A percentile compares a stretch with the other conserved stretches of the same genome.
Evolutionary conservation across 2,888 invertebrate species (phyloP).

Genomic region (Allygus modestus): DNA sequence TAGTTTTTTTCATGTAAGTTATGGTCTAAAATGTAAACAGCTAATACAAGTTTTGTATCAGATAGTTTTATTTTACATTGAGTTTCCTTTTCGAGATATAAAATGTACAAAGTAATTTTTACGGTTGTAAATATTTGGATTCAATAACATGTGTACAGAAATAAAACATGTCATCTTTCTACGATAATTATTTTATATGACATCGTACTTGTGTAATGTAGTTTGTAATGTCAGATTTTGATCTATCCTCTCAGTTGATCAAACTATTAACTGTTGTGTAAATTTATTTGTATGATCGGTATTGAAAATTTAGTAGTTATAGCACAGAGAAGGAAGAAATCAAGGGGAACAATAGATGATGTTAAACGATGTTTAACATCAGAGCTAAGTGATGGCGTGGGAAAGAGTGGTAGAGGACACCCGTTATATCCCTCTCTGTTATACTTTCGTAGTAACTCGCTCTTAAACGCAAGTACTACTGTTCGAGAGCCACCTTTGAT

Average conservation of each 20-base stretch:
- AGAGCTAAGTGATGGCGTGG: not conserved
- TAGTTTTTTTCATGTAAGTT: not conserved
- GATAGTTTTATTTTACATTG: not conserved
- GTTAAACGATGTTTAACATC: not conserved
- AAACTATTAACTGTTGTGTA: slow-evolving; percentile 4
- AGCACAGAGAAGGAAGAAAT: not conserved
- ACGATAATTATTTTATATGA: slow-evolving; percentile 34
- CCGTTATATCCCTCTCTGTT: too few species aligned
- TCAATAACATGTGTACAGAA: slow-evolving; percentile 17
- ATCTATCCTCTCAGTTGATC: slow-evolving; percentile 10
- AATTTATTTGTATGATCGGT: not conserved
- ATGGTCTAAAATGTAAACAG: slow-evolving; percentile 1
- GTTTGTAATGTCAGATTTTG: slow-evolving; percentile 37
- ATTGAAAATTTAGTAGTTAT: not conserved
- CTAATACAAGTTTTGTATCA: not conserved
- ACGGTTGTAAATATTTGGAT: slow-evolving; percentile 19
- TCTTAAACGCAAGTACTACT: too few species aligned
- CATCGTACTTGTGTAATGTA: slow-evolving; percentile 20
- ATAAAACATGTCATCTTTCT: slow-evolving; percentile 18
- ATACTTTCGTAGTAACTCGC: too few species aligned
- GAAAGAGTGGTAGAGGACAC: not conserved
- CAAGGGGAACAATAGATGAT: not conserved
- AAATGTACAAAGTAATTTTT: slow-evolving; percentile 35
- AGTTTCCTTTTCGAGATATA: not conserved
- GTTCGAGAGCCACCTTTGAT: not conserved